Evolutionary conservation across 2,888 invertebrate species (phyloP).

Genomic region (Silvanus unidentatus): DNA sequence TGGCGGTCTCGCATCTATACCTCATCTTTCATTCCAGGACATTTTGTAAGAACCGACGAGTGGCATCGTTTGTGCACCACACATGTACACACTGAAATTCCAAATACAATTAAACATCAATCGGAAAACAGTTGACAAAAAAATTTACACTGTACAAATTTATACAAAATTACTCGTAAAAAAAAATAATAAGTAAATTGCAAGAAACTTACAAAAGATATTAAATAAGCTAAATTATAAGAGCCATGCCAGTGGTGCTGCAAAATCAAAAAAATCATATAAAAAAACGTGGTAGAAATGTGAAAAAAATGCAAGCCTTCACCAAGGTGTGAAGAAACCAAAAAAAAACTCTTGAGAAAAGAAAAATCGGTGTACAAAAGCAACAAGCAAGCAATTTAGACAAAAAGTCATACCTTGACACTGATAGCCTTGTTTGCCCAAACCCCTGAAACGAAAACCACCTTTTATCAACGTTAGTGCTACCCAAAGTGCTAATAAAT

Average conservation of each 20-base stretch:
- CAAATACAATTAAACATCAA: conserved; percentile 10
- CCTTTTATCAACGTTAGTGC: conserved; percentile 31
- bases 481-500: conserved; percentile 21
- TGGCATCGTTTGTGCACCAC: conserved; percentile 99
- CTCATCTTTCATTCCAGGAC: conserved; percentile 95
- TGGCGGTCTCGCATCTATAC: no score
- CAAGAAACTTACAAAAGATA: conserved; percentile 39
- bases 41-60: conserved; percentile 93
- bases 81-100: conserved; percentile 83
- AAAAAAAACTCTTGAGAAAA: no score
- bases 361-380: conserved; percentile 9
- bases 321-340: no score
- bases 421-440: conserved; percentile 96
- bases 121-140: conserved; percentile 1
- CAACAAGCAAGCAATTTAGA: conserved; percentile 22
- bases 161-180: conserved; percentile 27
- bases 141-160: conserved; percentile 5
- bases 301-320: no score
- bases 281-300: conserved; percentile 8
- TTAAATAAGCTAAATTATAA: conserved; percentile 38
- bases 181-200: conserved; percentile 6
- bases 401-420: conserved; percentile 74
- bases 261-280: conserved; percentile 41
- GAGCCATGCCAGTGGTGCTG: conserved; percentile 44
- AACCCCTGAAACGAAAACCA: conserved; percentile 74